Conservation (phyloP, 2,888 invertebrate genomes). For the Nemoura dubitans region DNA sequence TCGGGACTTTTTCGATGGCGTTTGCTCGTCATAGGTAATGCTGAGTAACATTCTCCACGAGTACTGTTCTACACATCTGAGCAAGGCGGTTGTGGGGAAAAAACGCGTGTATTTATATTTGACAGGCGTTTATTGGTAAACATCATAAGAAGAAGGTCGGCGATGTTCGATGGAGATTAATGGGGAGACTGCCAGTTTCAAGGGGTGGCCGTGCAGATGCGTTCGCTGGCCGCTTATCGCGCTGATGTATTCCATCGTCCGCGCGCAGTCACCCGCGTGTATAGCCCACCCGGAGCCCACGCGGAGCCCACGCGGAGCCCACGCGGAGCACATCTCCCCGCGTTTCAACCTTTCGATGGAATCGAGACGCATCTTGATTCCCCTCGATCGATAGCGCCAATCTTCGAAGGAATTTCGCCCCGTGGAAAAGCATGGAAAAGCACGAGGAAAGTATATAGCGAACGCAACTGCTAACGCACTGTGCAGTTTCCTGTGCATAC, state of each 20-base stretch:
- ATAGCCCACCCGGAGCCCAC: neutral
- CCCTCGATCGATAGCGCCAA: neutral
- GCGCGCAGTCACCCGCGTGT: neutral
- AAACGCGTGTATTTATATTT: conserved; percentile 19
- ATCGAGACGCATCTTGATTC: neutral
- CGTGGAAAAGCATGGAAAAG: too few relatives aligned
- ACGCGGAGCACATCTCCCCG: neutral
- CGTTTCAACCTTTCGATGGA: neutral
- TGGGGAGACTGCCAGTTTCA: neutral
- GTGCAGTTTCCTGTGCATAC: neutral
- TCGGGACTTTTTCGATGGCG: neutral
- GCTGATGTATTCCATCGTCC: neutral
- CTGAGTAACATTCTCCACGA: neutral
- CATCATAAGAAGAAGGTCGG: neutral
- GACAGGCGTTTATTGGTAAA: conserved; percentile 23
- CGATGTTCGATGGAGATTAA: conserved; percentile 8
- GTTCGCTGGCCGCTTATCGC: neutral
- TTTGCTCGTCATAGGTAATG: conserved; percentile 2
- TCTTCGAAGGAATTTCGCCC: neutral
- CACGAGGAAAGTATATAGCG: neutral
- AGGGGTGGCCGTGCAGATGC: neutral
- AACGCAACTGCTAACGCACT: neutral
- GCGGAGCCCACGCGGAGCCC: too few relatives aligned
- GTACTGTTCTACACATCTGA: neutral
- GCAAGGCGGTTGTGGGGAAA: neutral